Evolutionary conservation across 1,140 invertebrate genomes (phyloP).

Genomic region (Thaumetopoea pityocampa): DNA sequence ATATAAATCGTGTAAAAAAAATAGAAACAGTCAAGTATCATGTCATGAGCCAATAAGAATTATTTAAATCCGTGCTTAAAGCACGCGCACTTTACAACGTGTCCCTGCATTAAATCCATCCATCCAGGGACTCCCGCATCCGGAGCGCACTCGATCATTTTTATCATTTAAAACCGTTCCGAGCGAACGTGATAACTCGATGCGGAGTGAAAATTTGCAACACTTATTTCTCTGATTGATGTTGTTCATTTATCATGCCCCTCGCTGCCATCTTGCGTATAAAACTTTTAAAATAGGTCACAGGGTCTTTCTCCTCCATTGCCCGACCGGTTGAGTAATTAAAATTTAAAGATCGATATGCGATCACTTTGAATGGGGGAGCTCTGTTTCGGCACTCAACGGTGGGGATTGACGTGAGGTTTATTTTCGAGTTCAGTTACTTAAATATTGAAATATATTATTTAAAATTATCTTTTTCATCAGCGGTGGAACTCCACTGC

Average conservation of each 20-base stretch:
- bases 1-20: too few species aligned
- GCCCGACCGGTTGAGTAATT: constrained; percentile 57
- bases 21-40: too few species aligned
- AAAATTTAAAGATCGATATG: constrained; percentile 61
- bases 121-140: background rate
- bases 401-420: too few species aligned
- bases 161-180: constrained; percentile 39
- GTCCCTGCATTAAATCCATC: constrained; percentile 1
- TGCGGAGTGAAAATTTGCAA: constrained; percentile 56
- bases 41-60: too few species aligned
- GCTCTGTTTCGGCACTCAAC: constrained; percentile 4
- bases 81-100: background rate
- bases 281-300: constrained; percentile 73
- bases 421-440: constrained; percentile 11
- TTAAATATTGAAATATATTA: too few species aligned
- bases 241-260: constrained; percentile 71
- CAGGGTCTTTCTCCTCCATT: constrained; percentile 62
- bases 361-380: constrained; percentile 11
- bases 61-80: too few species aligned
- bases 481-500: too few species aligned
- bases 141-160: constrained; percentile 21
- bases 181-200: constrained; percentile 37
- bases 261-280: constrained; percentile 53
- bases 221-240: constrained; percentile 70
- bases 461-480: too few species aligned